Evolutionary conservation across 2,797 vertebrate species (phyloP), one percentile per base, ranked within the genome.

Genomic region (Pelobates cultripes): DNA sequence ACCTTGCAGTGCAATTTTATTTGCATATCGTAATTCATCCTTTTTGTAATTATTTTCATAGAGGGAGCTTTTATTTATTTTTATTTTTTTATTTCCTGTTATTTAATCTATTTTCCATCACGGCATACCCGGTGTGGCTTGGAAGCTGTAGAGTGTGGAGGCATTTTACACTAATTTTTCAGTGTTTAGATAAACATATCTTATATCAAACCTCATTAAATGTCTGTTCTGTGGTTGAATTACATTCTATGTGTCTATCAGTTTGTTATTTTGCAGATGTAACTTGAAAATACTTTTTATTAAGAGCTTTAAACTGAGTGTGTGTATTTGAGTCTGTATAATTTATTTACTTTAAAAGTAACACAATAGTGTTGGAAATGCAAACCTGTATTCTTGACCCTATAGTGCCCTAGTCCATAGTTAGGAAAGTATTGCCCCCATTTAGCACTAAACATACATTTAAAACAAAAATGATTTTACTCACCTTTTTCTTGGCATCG

Each of bases 21-120:
- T 40, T 64, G 4, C 17, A 17, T 40, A 1, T 64, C n/a, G 28
- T 64, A 6, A 40, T 64, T 64, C 17, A 28, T 64, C 17, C 17
- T 2, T 40, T 64, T n/a, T 44, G 7, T 44, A 44, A 70, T 44
- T 43, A 44, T 2, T 43, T 2, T 70, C 68, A 14, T 7, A 45
- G 14, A 45, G 10, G 4, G 4, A 45, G 43, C 68, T 44, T 13
- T 44, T 12, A 45, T 70, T 44, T 70, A n/a, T n/a, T 70, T 45
- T 28, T 28, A 28, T 28, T 28, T 44, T 70, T 70, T 44, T 44
- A n/a, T 68, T 43, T 68, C 41, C 41, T 68, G 43, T n/a, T 70
- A 70, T 70, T 70, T 44, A 45, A 45, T 70, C 41, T 45, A 45
- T 70, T 44, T 68, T 43, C 68, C 68, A 45, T 44, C 43, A 70